A percentile compares a stretch with the other conserved stretches of the same genome.
Conservation (phyloP, 2,888 invertebrate species). For the Alitta virens region DNA sequence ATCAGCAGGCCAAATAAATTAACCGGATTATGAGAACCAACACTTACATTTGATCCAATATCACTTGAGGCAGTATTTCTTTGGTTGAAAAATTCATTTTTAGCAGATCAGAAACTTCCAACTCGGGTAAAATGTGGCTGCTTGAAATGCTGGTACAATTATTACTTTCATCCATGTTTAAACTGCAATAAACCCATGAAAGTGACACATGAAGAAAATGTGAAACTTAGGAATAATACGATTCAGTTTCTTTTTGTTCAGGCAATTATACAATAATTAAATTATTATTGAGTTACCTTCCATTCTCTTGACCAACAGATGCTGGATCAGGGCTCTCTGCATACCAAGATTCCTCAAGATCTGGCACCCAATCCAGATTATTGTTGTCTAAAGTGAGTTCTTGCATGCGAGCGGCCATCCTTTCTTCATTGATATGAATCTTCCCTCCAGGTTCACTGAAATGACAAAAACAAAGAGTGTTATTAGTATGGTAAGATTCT, state of each 20-base stretch:
- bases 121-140: not conserved
- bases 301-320: too few species aligned
- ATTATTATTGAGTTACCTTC: too few species aligned
- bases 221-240: too few species aligned
- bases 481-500: not conserved
- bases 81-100: constrained; percentile 20
- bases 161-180: too few species aligned
- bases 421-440: constrained; percentile 25
- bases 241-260: too few species aligned
- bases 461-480: not conserved
- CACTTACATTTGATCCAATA: constrained; percentile 25
- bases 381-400: constrained; percentile 29
- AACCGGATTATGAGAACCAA: too few species aligned
- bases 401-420: constrained; percentile 26
- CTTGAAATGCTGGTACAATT: too few species aligned
- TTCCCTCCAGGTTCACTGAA: constrained; percentile 12
- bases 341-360: constrained; percentile 23
- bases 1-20: too few species aligned
- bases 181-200: too few species aligned
- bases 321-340: not conserved
- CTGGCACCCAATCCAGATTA: constrained; percentile 26
- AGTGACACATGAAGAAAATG: too few species aligned
- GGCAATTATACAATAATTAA: too few species aligned
- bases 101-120: constrained; percentile 11
- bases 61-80: constrained; percentile 22